Base-by-base conservation (phyloP, 2,888 invertebrate genomes). In the Chymomyza amoena region DNA sequence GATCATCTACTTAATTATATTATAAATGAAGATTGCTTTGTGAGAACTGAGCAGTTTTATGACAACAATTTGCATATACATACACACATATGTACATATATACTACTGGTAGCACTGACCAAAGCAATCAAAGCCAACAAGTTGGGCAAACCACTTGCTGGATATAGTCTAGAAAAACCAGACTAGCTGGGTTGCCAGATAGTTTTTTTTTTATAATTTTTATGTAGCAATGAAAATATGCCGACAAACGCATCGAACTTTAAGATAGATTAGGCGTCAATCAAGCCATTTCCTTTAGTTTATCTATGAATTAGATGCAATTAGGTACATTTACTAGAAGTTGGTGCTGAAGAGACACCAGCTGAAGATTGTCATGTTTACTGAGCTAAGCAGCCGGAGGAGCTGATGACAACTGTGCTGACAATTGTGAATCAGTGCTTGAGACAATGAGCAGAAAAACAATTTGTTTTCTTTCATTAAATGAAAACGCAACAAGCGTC, bases 381-480 rank as follows among this genome's bases (percentile, higher is more conserved):
- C 54, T 36, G 36, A 62, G 50, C 5, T 20, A 72, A n/a, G n/a
- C n/a, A n/a, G n/a, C n/a, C n/a, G n/a, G 73, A 6, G 16, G 4
- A 16, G 10, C 9, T 28, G 18, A 54, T 54, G 20, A 20, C 16
- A 16, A 16, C 54, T n/a, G 54, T n/a, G 16, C 16, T 20, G 54
- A 54, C n/a, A 54, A 6, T 54, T 54, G 54, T 18, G 18, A 54
- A 45, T 45, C 39, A 45, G 39, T 76, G 76, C 83, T 83, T 76
- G 79, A 83, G 87, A 88, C 84, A 75, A 57, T 57, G 16, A 45
- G 39, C 39, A 45, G 13, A 13, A 45, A 25, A 84, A 75, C 70
- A 66, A 75, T 74, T 83, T 83, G 81, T 84, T 81, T 73, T 77
- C 75, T 73, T 77, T 73, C 75, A 78, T 79, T 84, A 69, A 68